Conservation (phyloP, 1,140 invertebrate species). For the Carposina sasakii region DNA sequence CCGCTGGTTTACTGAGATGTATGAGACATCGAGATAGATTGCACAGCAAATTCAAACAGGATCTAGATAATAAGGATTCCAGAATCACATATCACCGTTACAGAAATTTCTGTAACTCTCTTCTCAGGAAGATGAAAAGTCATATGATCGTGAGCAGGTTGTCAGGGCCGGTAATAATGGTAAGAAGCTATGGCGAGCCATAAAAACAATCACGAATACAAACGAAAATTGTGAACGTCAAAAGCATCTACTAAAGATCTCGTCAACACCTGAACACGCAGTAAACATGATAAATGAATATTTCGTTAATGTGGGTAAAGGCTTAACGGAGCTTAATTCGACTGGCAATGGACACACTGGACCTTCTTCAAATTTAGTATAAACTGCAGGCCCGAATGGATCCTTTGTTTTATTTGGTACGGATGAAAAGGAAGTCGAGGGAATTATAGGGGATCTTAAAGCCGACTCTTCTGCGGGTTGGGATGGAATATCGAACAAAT, state of each 20-base stretch:
- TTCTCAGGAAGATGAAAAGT: conserved; percentile 13
- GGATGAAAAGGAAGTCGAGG: background rate
- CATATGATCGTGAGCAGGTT: too few relatives aligned
- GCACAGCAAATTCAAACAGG: conserved; percentile 8
- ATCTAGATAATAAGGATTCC: conserved; percentile 16
- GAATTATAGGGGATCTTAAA: conserved; percentile 10
- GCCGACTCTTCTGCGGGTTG: conserved; percentile 14
- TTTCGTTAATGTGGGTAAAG: conserved; percentile 13
- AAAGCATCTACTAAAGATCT: too few relatives aligned
- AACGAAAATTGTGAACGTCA: too few relatives aligned
- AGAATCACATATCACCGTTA: conserved; percentile 4
- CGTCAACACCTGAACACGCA: conserved; percentile 6
- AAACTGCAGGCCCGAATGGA: background rate
- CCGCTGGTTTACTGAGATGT: conserved; percentile 20
- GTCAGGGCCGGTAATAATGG: too few relatives aligned
- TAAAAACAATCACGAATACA: conserved; percentile 11
- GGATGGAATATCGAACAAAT: conserved; percentile 11
- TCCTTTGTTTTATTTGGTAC: conserved; percentile 5
- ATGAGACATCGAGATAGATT: conserved; percentile 23
- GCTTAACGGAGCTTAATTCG: conserved; percentile 11
- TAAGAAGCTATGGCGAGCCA: too few relatives aligned
- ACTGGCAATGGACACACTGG: too few relatives aligned
- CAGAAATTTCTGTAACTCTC: conserved; percentile 16
- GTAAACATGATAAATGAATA: conserved; percentile 13
- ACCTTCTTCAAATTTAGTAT: too few relatives aligned